These are phyloP conservation scores for Ashinkailepas kermadecensis DNA, from an alignment of 2,888 invertebrate species.

Conservation along the genomic window DNA sequence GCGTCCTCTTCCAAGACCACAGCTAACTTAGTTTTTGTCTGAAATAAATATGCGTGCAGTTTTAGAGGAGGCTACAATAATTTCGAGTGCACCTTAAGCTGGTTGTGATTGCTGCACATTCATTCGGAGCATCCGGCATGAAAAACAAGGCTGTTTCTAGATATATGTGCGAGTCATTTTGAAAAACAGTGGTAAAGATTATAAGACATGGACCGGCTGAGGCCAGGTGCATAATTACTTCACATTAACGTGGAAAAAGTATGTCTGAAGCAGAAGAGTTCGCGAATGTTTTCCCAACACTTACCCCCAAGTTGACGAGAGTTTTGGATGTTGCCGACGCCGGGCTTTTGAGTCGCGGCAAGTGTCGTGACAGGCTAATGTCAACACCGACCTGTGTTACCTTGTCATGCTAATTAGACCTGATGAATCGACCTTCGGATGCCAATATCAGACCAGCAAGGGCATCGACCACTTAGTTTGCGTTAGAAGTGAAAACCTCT, in stretches of 20 bases:
- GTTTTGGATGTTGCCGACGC: too few species aligned
- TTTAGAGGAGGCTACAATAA: constrained; percentile 17
- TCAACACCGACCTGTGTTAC: too few species aligned
- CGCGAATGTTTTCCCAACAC: too few species aligned
- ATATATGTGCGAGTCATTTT: neutral
- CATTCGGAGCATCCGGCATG: neutral
- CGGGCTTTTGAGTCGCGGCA: too few species aligned
- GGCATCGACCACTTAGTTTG: too few species aligned
- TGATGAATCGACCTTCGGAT: too few species aligned
- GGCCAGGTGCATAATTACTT: neutral
- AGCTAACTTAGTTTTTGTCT: neutral
- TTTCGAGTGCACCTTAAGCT: neutral
- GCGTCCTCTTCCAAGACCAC: neutral
- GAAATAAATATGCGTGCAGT: neutral
- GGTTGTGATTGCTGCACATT: constrained; percentile 3
- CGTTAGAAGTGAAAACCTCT: too few species aligned
- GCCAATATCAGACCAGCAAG: too few species aligned
- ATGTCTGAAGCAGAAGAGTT: too few species aligned
- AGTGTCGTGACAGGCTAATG: too few species aligned
- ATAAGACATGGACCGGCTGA: neutral
- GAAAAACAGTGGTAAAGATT: neutral
- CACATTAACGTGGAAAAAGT: neutral
- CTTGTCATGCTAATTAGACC: too few species aligned
- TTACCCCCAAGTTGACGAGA: too few species aligned
- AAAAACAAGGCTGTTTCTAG: neutral